phyloP scores from a whole-genome alignment of 2,113 vertebrate genomes.

The Dolichallabes microphthalmus region DNA sequence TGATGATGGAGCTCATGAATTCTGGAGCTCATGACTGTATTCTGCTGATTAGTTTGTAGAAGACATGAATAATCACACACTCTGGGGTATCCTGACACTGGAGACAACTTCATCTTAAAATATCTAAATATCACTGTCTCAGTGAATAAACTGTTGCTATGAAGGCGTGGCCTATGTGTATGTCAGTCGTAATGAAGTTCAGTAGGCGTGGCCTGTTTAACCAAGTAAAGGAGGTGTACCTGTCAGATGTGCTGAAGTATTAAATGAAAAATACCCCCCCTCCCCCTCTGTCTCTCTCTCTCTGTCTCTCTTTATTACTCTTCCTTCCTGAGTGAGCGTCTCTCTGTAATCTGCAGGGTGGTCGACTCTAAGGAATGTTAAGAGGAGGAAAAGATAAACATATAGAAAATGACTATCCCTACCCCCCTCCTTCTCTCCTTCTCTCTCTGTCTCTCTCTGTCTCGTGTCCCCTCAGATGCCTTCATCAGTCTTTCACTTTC shows the following conservation, averaged over 20 bases:
- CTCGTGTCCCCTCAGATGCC: background rate
- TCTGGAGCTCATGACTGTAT: background rate
- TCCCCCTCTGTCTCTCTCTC: background rate
- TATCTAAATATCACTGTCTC: too few species aligned
- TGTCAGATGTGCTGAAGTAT: background rate
- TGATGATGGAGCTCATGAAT: background rate
- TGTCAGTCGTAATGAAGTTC: background rate
- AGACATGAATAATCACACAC: background rate
- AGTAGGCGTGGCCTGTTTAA: background rate
- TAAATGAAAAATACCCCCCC: too few species aligned
- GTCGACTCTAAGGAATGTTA: conserved; percentile 33
- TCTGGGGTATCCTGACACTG: background rate
- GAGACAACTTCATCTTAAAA: too few species aligned
- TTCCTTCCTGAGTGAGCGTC: conserved; percentile 28
- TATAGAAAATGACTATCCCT: conserved; percentile 14
- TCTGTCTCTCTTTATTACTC: background rate
- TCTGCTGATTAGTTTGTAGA: background rate
- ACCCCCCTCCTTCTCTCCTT: background rate
- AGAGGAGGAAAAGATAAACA: conserved; percentile 31
- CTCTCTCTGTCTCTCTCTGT: background rate
- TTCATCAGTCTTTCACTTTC: background rate
- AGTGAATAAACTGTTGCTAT: too few species aligned
- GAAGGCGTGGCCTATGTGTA: background rate
- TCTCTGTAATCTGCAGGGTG: conserved; percentile 16
- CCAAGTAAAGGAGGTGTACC: too few species aligned